Evolutionary conservation across 2,888 invertebrate species (phyloP), one percentile per base, ranked within the genome.

Genomic region (Dichetophora obliterata): DNA sequence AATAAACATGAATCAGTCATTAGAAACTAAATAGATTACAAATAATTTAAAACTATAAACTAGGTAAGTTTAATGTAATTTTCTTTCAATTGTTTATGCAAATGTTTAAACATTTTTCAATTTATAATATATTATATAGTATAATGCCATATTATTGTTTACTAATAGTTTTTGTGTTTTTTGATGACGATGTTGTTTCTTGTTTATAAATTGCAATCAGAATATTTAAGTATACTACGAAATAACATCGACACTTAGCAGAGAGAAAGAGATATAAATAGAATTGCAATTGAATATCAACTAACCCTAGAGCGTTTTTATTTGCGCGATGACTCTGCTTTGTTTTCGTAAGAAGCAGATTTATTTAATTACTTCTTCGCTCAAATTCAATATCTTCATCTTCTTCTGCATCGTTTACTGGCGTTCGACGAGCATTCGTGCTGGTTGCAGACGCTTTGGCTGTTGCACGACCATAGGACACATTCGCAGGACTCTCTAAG

Each of bases 321-420:
- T 43, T 43, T 43, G 14, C 43, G 11, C 43, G 11, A 68, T 50
- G 19, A 2, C 19, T 19, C n/a, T 54, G 54, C 19, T 2, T 54
- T 54, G 19, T 65, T 65, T 34, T 34, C 19, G 19, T 63, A 11
- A 9, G n/a, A 48, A 37, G 16, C 8, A 2, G 31, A 16, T 34
- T 77, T 63, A 16, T 74, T 78, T 82, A 88, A 80, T 87, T 85
- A 81, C 83, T 87, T 79, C 83, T 85, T 57, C 82, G 82, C 57
- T 84, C 85, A 68, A 80, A 81, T 19, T 84, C 83, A 3, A 79
- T 78, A 59, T 79, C 80, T n/a, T 82, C 79, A 9, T 80, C 81
- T 24, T 54, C 65, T 22, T 75, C 77, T 37, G 78, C 78, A 9
- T 80, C 79, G 50, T 81, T 79, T 50, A 78, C 79, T 24, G 71